Base-by-base conservation (phyloP, 2,888 invertebrate genomes). In the Aphelenchoides bicaudatus region DNA sequence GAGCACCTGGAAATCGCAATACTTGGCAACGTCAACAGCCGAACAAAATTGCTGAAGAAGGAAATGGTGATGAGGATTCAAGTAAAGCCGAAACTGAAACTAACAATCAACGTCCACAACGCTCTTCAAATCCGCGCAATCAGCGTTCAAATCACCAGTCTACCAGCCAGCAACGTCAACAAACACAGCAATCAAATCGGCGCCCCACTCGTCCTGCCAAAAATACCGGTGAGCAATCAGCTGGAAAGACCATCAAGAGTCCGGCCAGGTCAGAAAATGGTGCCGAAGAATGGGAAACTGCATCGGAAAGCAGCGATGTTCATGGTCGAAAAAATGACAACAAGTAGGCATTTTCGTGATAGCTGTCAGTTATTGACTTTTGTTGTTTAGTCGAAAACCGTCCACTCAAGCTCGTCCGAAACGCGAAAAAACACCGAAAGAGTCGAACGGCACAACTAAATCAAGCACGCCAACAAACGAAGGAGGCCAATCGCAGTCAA, bases 231-330 rank as follows among this genome's bases (percentile, higher is more conserved):
- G 43, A 10, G 8, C 43, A 19, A 6, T 6, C 43, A 6, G 43
- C 16, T 6, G 43, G 43, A 6, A 43, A 43, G 25, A 8, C 43
- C 21, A 6, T 70, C 47, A 70, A 70, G 52, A 63, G 63, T 39
- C 70, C 70, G 6, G 68, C 63, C 5, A 61, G 46, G 13, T 64
- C 65, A 16, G 63, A 61, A 23, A 58, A 58, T n/a, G 70, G 61
- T 4, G 75, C 82, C 75, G 80, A 80, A 62, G 83, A 87, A 74
- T 88, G 88, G 87, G 89, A 88, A 79, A 88, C 88, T 1, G 83
- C 83, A 19, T 88, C 88, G 5, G 89, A 89, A 80, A 88, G 88
- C 82, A 88, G 88, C 80, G 88, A 82, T 69, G 73, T 80, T 46
- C 53, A 34, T 29, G 61, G 74, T 1, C 54, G 60, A 6, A 43